Percentiles rank a stretch among this genome's conserved stretches.
These are phyloP conservation scores for Leptopterna dolabrata DNA, from an alignment of 2,888 invertebrate species.

Conservation along the genomic window DNA sequence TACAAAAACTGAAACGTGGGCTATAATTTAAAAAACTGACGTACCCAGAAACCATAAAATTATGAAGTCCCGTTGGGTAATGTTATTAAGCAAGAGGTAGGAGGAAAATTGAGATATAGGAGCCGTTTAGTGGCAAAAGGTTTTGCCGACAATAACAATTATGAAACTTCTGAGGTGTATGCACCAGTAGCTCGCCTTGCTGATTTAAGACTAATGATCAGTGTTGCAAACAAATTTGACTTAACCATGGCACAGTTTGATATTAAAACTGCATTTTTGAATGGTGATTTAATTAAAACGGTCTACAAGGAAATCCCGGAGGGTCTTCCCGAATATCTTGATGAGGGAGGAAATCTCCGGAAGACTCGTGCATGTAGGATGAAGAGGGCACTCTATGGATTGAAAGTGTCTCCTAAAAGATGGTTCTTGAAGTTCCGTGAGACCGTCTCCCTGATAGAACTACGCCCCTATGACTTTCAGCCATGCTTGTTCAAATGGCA, in stretches of 20 bases:
- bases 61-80: constrained; percentile 18
- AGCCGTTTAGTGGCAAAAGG: constrained; percentile 14
- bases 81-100: background rate
- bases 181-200: constrained; percentile 10
- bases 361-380: background rate
- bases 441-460: background rate
- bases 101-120: background rate
- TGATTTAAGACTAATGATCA: background rate
- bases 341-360: background rate
- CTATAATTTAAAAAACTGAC: background rate
- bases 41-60: background rate
- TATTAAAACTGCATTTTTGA: too few species aligned
- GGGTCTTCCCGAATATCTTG: background rate
- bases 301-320: constrained; percentile 16
- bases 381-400: too few species aligned
- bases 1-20: background rate
- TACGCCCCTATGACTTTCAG: constrained; percentile 25
- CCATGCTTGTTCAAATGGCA: constrained; percentile 8
- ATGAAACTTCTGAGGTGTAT: background rate
- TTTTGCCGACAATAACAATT: too few species aligned
- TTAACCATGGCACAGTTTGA: background rate
- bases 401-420: background rate
- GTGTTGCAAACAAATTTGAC: constrained; percentile 18
- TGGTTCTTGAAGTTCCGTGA: constrained; percentile 17
- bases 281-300: background rate